Conservation (phyloP, 2,797 vertebrate species). For the Pseudomugil gertrudae region DNA sequence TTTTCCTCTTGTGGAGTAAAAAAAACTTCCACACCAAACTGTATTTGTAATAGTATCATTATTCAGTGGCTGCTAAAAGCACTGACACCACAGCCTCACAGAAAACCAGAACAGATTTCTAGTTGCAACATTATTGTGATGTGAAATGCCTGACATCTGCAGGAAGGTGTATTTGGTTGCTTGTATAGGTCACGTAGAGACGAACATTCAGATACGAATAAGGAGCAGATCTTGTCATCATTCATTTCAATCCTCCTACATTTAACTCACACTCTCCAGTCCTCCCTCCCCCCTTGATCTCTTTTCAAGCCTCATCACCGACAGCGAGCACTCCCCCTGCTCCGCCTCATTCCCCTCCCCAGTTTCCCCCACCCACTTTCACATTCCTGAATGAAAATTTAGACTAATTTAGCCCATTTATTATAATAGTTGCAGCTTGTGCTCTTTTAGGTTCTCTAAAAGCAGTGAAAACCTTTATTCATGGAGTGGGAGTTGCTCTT, state of each 20-base stretch:
- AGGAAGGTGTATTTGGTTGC: background rate
- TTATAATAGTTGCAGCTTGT: conserved; percentile 49
- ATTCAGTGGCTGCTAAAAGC: conserved; percentile 12
- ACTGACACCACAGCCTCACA: conserved; percentile 39
- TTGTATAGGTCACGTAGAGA: conserved; percentile 14
- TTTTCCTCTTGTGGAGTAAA: background rate
- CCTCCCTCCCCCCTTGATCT: conserved; percentile 36
- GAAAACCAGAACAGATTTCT: conserved; percentile 32
- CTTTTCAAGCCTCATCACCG: conserved; percentile 66
- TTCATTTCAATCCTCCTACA: conserved; percentile 64
- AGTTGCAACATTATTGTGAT: conserved; percentile 8
- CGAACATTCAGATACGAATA: conserved; percentile 12
- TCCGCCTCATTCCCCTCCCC: conserved; percentile 27
- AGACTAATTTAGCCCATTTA: conserved; percentile 63
- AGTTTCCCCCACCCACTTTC: conserved; percentile 55
- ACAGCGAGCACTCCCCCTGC: conserved; percentile 16
- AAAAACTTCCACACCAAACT: conserved; percentile 5
- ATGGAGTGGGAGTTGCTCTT: conserved; percentile 23
- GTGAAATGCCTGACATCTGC: conserved; percentile 9
- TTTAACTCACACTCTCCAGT: conserved; percentile 60
- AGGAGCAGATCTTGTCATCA: conserved; percentile 52
- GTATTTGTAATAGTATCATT: conserved; percentile 36
- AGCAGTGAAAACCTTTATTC: conserved; percentile 25
- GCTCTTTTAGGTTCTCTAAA: conserved; percentile 32
- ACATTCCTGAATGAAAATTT: conserved; percentile 61